Conservation (phyloP, 2,888 invertebrate genomes). For the Cheilosia impressa region DNA sequence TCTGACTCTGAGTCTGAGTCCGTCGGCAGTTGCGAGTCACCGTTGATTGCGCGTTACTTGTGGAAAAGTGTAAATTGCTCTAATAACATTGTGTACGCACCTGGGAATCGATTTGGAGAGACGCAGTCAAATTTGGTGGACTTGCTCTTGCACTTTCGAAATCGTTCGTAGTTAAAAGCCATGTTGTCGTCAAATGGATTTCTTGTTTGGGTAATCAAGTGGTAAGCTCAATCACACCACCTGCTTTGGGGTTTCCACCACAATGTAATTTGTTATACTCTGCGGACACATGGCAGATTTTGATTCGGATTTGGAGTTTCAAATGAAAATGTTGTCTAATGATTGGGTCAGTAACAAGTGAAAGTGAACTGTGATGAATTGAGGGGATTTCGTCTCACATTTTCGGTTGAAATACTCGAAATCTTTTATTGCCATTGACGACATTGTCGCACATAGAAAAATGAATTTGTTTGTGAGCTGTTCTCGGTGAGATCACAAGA, state of each 20-base stretch:
- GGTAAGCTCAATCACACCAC: neutral
- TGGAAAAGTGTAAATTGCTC: conserved; percentile 70
- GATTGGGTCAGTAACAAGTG: too few relatives aligned
- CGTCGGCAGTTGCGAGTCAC: neutral
- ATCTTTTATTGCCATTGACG: too few relatives aligned
- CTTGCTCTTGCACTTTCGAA: conserved; percentile 25
- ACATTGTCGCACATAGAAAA: too few relatives aligned
- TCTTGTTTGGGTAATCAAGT: conserved; percentile 49
- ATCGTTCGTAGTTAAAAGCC: conserved; percentile 9
- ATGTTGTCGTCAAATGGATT: conserved; percentile 28
- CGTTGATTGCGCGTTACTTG: conserved; percentile 12
- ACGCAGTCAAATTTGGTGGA: conserved; percentile 58
- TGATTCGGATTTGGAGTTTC: neutral
- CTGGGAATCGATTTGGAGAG: conserved; percentile 61
- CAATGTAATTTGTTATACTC: conserved; percentile 54
- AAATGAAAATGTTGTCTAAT: too few relatives aligned
- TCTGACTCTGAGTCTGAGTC: conserved; percentile 2
- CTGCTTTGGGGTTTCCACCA: conserved; percentile 10
- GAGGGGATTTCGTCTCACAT: too few relatives aligned
- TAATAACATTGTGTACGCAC: conserved; percentile 67
- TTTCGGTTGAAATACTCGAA: too few relatives aligned
- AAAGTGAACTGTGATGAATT: too few relatives aligned
- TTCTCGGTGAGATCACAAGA: too few relatives aligned
- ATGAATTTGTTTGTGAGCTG: too few relatives aligned
- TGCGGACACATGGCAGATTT: conserved; percentile 38